Evolutionary conservation across 2,797 vertebrate genomes (phyloP).

Genomic region (Ammospiza maritima): DNA sequence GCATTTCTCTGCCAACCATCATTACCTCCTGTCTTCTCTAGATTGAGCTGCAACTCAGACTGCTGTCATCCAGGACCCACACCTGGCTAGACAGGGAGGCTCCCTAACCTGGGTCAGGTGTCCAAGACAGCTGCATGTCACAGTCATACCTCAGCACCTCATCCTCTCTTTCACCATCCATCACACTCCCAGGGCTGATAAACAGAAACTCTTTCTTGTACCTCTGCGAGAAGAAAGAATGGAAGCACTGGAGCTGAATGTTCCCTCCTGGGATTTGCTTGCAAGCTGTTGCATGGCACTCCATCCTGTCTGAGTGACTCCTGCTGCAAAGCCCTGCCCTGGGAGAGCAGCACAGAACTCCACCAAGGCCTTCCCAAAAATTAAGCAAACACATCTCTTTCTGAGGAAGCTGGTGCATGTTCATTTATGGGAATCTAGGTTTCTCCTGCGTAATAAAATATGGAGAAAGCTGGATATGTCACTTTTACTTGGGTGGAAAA

Average conservation of each 20-base stretch:
- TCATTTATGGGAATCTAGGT: not conserved
- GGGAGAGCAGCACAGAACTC: not conserved
- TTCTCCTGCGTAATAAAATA: not conserved
- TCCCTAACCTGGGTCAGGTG: slow-evolving; percentile 59
- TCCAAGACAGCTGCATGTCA: slow-evolving; percentile 64
- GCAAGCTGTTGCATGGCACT: slow-evolving; percentile 67
- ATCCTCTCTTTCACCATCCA: slow-evolving; percentile 38
- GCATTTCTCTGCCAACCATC: slow-evolving; percentile 55
- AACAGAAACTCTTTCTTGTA: slow-evolving; percentile 39
- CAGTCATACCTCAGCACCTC: slow-evolving; percentile 22
- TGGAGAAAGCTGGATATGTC: slow-evolving; percentile 33
- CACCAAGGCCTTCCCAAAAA: not conserved
- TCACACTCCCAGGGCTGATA: slow-evolving; percentile 27
- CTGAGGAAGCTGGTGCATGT: slow-evolving; percentile 36
- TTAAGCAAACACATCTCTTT: not conserved
- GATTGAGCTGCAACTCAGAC: slow-evolving; percentile 68
- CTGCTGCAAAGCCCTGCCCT: not conserved
- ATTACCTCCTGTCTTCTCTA: slow-evolving; percentile 69
- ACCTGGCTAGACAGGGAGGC: slow-evolving; percentile 68
- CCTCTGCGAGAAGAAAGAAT: slow-evolving; percentile 27
- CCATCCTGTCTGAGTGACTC: slow-evolving; percentile 39
- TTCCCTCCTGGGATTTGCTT: slow-evolving; percentile 23
- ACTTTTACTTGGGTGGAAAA: slow-evolving; percentile 11
- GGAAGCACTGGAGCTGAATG: slow-evolving; percentile 24
- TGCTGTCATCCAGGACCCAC: slow-evolving; percentile 65